phyloP scores from a whole-genome alignment of 2,888 invertebrate genomes.

The Achlya flavicornis region DNA sequence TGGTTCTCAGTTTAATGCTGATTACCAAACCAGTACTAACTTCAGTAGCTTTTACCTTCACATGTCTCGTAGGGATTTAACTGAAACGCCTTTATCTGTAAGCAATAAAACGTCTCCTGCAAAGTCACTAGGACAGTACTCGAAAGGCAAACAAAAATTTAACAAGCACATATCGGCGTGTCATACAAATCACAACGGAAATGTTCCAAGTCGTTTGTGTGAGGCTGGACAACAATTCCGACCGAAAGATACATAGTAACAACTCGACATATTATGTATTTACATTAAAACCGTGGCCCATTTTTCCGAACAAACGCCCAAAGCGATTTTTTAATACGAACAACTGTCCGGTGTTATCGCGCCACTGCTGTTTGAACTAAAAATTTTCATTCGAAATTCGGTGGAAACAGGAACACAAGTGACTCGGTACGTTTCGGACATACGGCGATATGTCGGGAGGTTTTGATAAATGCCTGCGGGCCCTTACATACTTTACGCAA shows the following conservation, averaged over 20 bases:
- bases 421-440: constrained; percentile 37
- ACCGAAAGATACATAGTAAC: neutral
- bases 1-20: too few relatives aligned
- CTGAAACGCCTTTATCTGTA: too few relatives aligned
- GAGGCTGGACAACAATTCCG: neutral
- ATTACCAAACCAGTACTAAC: too few relatives aligned
- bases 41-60: too few relatives aligned
- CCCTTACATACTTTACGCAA: constrained; percentile 8
- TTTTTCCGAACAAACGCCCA: constrained; percentile 46
- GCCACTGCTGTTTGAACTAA: constrained; percentile 46
- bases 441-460: constrained; percentile 54
- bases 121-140: too few relatives aligned
- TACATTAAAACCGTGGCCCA: constrained; percentile 35
- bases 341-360: constrained; percentile 54
- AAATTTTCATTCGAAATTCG: constrained; percentile 45
- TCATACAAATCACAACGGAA: neutral
- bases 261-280: constrained; percentile 20
- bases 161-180: neutral
- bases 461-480: constrained; percentile 17
- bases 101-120: too few relatives aligned
- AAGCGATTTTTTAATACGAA: constrained; percentile 53
- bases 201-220: neutral
- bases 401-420: constrained; percentile 37
- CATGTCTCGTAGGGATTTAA: too few relatives aligned
- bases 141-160: too few relatives aligned